These are phyloP conservation scores for Galaxea fascicularis DNA, from an alignment of 92 coral and sea anemone species.

Conservation along the genomic window DNA sequence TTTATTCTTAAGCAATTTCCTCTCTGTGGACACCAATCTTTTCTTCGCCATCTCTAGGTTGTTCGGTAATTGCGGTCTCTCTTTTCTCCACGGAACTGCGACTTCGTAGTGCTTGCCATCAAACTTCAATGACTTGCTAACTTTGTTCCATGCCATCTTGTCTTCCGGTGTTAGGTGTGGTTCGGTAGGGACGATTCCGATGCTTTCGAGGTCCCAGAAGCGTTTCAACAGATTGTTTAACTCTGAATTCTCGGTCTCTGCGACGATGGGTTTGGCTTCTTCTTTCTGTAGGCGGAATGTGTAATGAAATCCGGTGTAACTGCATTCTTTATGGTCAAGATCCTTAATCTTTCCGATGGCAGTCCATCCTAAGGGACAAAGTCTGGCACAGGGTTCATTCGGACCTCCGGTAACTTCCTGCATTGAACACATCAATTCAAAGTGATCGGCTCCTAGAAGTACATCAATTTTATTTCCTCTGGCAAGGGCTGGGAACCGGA, in stretches of 20 bases:
- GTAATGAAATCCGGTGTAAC: neutral
- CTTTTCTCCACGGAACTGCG: conserved; percentile 55
- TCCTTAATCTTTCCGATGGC: conserved; percentile 51
- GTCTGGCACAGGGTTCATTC: conserved; percentile 54
- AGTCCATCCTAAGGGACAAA: conserved; percentile 69
- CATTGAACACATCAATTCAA: conserved; percentile 54
- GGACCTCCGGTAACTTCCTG: conserved; percentile 47
- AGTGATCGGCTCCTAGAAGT: conserved; percentile 68
- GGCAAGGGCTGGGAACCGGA: too few species aligned
- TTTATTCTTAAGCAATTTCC: conserved; percentile 24
- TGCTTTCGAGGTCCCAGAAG: conserved; percentile 74
- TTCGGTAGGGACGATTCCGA: conserved; percentile 49
- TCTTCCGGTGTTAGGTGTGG: conserved; percentile 62
- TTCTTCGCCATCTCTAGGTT: conserved; percentile 24
- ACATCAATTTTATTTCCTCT: conserved; percentile 53
- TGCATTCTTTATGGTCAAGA: neutral
- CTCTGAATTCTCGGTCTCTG: too few species aligned
- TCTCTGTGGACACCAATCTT: conserved; percentile 23
- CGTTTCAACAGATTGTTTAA: too few species aligned
- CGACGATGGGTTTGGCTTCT: neutral
- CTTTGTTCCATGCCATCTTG: conserved; percentile 53
- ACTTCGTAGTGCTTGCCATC: conserved; percentile 53
- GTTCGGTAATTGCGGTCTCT: conserved; percentile 24
- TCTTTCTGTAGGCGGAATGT: neutral
- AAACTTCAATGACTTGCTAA: conserved; percentile 52